Evolutionary conservation across 1,140 invertebrate species (phyloP), one percentile per base, ranked within the genome.

Genomic region (Sogatella furcifera): DNA sequence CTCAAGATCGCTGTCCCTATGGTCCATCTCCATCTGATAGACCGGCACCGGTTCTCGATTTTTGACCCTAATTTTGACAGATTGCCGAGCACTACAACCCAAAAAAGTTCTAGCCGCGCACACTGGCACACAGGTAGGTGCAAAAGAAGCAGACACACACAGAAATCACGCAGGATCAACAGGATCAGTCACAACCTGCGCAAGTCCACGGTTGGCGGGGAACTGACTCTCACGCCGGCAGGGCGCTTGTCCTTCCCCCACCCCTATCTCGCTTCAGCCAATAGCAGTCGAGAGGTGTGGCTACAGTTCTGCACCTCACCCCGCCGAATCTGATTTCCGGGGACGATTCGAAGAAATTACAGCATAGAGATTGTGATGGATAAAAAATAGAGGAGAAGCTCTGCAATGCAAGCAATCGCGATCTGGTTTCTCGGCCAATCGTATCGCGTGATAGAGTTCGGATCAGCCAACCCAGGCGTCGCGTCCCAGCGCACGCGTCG

Each of bases 41-140:
- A 86, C 84, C 77, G 86, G 86, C 73, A 89, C 81, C 70, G 89
- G 88, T 71, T 89, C 87, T 81, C 84, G 82, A 74, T 90, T 89
- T 85, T 90, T 92, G 72, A 90, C 86, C 80, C 89, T 84, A 90
- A 90, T 92, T 84, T 90, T 92, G 86, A 74, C 78, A 77, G 79
- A 69, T 80, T 66, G 54, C 38, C 17, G 19, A 17, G 17, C 19
- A 17, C 55, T 31, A 11, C 2, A 55, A 17, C 34, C 42, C 9
- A 42, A 38, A 57, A 57, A 57, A 41, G 15, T 19, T 1, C 55
- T 28, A 4, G 34, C 15, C 15, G 21, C 46, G 21, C 46, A 49
- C 46, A 49, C 15, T 22, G 46, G 15, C 21, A 49, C 46, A 38
- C 8, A 38, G 34, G 34, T 38, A 38, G 34, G 34, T 38, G 34